Conservation (phyloP, 1,140 invertebrate genomes). For the Stegodyphus mimosarum region DNA sequence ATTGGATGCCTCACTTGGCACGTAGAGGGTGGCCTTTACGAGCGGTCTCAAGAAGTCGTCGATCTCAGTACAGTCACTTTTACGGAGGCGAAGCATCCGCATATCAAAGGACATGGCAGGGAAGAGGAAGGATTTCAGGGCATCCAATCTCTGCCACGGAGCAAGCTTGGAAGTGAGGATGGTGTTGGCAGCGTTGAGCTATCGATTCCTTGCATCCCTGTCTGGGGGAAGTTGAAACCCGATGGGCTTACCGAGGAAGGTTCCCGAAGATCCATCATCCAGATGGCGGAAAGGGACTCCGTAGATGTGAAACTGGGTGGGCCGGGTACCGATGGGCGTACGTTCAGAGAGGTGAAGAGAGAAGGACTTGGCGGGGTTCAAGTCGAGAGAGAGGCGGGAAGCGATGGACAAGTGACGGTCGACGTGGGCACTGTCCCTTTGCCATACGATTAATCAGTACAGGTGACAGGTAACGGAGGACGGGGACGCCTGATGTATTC, state of each 20-base stretch:
- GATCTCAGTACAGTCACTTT: neutral
- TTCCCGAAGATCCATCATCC: neutral
- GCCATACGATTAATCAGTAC: no score
- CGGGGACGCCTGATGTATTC: no score
- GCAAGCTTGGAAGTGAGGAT: neutral
- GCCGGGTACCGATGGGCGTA: neutral
- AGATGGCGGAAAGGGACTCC: neutral
- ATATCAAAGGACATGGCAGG: neutral
- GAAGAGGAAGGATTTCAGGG: neutral
- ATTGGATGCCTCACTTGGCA: neutral
- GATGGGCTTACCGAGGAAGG: neutral
- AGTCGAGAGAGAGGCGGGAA: neutral
- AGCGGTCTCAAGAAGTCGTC: neutral
- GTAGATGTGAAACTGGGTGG: neutral
- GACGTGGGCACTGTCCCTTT: no score
- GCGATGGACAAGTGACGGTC: neutral
- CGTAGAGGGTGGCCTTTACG: neutral
- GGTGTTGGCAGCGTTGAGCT: no score
- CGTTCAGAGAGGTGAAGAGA: neutral
- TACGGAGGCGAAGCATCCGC: neutral
- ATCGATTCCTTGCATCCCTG: neutral
- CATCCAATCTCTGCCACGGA: neutral
- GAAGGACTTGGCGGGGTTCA: neutral
- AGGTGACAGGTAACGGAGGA: no score
- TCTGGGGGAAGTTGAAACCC: neutral